These are phyloP conservation scores for Cromileptes altivelis DNA, from an alignment of 2,113 vertebrate species.

Conservation along the genomic window DNA sequence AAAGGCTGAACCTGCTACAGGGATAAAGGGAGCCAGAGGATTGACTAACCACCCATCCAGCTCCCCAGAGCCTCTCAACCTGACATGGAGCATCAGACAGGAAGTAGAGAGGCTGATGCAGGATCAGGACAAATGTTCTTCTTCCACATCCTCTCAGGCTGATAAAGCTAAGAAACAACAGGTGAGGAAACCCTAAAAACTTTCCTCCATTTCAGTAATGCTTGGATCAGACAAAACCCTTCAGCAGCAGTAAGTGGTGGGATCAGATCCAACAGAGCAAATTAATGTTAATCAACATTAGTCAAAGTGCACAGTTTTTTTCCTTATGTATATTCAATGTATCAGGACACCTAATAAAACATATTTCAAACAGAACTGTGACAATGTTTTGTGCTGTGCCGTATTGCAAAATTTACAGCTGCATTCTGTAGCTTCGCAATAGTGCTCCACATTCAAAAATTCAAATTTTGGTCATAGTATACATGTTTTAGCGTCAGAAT, in stretches of 20 bases:
- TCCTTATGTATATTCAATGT: neutral
- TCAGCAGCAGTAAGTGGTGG: neutral
- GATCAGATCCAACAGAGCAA: neutral
- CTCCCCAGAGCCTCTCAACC: slow-evolving; percentile 20
- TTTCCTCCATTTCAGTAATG: too few species aligned
- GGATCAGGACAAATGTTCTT: slow-evolving; percentile 49
- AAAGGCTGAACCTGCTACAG: neutral
- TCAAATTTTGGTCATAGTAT: too few species aligned
- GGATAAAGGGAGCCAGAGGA: neutral
- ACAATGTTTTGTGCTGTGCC: neutral
- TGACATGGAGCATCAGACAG: slow-evolving; percentile 65
- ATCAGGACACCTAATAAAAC: neutral
- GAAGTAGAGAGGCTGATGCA: slow-evolving; percentile 78
- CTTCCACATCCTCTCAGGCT: neutral
- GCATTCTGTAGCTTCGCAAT: too few species aligned
- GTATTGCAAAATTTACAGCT: too few species aligned
- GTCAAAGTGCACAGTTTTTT: neutral
- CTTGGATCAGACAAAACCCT: neutral
- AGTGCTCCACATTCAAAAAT: too few species aligned
- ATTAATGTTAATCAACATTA: too few species aligned
- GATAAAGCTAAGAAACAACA: slow-evolving; percentile 57
- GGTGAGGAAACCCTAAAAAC: slow-evolving; percentile 50
- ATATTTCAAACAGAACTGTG: neutral
- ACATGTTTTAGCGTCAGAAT: too few species aligned
- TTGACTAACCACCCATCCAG: neutral